A percentile compares a stretch with the other conserved stretches of the same genome.
These are phyloP conservation scores for Tokudaia tokunoshimensis DNA, from an alignment of 2,797 vertebrate species.

Conservation along the genomic window DNA sequence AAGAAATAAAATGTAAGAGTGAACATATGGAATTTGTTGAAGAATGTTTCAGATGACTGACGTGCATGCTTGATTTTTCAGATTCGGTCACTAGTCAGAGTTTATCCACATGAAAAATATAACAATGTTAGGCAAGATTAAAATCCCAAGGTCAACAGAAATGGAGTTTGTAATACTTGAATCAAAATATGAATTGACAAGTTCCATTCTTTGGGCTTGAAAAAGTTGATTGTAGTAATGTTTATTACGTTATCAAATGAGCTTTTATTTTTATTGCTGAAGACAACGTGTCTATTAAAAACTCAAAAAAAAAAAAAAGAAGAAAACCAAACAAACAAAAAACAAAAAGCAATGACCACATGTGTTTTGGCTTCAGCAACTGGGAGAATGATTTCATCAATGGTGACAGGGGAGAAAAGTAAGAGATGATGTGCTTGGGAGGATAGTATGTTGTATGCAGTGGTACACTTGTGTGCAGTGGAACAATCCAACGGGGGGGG, in stretches of 20 bases:
- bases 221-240: background rate
- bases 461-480: background rate
- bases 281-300: background rate
- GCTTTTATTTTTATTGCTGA: slow-evolving; percentile 10
- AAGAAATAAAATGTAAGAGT: background rate
- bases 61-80: slow-evolving; percentile 55
- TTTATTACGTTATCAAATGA: slow-evolving; percentile 31
- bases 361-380: background rate
- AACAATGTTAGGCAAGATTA: background rate
- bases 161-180: slow-evolving; percentile 46
- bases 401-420: background rate
- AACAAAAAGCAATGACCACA: background rate
- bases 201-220: slow-evolving; percentile 27
- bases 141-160: background rate
- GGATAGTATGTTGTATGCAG: background rate
- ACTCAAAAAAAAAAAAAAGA: background rate
- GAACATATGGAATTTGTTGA: background rate
- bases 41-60: background rate
- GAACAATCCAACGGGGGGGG: background rate
- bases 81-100: slow-evolving; percentile 21
- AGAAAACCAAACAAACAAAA: background rate
- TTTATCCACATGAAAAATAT: background rate
- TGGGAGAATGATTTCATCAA: background rate
- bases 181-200: slow-evolving; percentile 37
- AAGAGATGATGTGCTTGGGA: background rate